Evolutionary conservation across 2,113 vertebrate species (phyloP), one percentile per base, ranked within the genome.

Genomic region (Chloroceryle aenea): DNA sequence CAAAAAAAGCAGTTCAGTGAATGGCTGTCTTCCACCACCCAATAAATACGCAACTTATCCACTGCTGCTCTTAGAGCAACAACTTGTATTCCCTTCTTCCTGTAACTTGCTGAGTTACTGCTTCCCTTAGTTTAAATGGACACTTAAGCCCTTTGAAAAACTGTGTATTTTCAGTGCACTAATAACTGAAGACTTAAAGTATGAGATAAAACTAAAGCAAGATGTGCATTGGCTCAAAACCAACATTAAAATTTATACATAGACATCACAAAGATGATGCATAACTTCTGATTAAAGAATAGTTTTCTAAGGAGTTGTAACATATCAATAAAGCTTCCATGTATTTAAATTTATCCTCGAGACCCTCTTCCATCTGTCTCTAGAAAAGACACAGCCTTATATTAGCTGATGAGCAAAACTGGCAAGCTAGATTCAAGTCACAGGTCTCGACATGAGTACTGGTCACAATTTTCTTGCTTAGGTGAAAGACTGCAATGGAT

Each of bases 161-260:
- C 2, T 19, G 13, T 2, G 0, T 59, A 55, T 73, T 88, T 53
- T 78, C 52, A 78, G 26, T 17, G 21, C 6, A 1, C 22, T 58
- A 67, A 48, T 27, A 80, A 80, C 10, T 32, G 50, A 75, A 52
- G 64, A 47, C 7, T 42, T 59, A 8, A 81, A 66, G 14, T 43
- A 34, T 2, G 17, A 71, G 2, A 58, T 2, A 42, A 81, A 81
- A 64, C 10, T 50, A 43, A 75, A 64, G 27, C 0, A 80, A 76
- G 45, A 55, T 21, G 15, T 0, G 0, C 10, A 29, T 26, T 27
- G 10, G 13, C 27, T 61, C 22, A 63, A 82, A 48, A 76, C 20
- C 7, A 47, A 7, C 13, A 47, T 26, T 55, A 66, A 40, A 59
- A n/a, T 53, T 19, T 40, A 59, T 9, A 45, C 22, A 18, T 4